Evolutionary conservation across 2,888 invertebrate species (phyloP), one percentile per base, ranked within the genome.

Genomic region (Iselma pallidipennis): DNA sequence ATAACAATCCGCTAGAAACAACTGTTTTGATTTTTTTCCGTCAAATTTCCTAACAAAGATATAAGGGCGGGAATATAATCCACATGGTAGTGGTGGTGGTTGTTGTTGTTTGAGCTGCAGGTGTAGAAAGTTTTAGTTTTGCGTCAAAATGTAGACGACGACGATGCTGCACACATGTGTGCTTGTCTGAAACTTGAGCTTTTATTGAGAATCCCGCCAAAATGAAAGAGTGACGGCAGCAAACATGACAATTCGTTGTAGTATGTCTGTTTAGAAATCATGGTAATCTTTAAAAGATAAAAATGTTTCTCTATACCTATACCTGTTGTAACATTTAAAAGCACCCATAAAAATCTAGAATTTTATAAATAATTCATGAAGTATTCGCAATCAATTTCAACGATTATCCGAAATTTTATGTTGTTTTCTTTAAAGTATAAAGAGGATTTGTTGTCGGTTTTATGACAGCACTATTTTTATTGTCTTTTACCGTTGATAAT

Each of bases 151-250:
- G 50, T 19, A 25, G 26, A 50, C 25, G 21, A n/a, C n/a, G n/a
- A n/a, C n/a, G n/a, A n/a, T n/a, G n/a, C n/a, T 14, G 14, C 50
- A 50, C 10, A 16, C 29, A 28, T 23, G 28, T 16, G 28, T 28
- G 51, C 25, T 28, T 19, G 29, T 51, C 26, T 28, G 51, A 51
- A 51, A 51, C 51, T 51, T 29, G 51, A 51, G 51, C 51, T 26
- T 51, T 19, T 28, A 12, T 28, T 21, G 16, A n/a, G n/a, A 19
- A 28, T 51, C 51, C 51, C 51, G 51, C 51, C 51, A 51, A 51
- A 51, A 50, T 28, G 21, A 2, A 12, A 49, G 1, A 7, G 16
- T 26, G 26, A 21, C 25, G 28, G 28, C 29, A 23, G 51, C 29
- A 29, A 51, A 29, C 50, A 16, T 29, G 14, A 29, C 14, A 19